A percentile compares a stretch with the other conserved stretches of the same genome.
Conservation (phyloP, 2,888 invertebrate species). For the Drosophila colorata region DNA sequence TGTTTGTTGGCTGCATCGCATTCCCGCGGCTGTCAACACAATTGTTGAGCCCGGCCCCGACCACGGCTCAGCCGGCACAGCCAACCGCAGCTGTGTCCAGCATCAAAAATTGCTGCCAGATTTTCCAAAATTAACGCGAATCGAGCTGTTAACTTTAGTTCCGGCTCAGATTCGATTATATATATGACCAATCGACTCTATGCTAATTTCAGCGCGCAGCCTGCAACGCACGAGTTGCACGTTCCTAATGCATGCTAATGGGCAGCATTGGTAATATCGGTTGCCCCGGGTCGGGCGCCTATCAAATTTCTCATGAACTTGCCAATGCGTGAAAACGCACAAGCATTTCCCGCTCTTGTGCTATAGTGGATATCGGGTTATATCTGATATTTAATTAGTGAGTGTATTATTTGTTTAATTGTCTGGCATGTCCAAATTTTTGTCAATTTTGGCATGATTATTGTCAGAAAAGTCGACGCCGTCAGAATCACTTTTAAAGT, state of each 20-base stretch:
- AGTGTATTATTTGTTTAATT: too few species aligned
- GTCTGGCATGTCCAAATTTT: too few species aligned
- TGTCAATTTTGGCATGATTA: too few species aligned
- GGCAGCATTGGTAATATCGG: neutral
- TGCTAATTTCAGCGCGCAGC: neutral
- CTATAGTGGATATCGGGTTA: too few species aligned
- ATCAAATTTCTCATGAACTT: neutral
- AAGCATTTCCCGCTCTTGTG: too few species aligned
- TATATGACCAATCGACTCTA: conserved; percentile 15
- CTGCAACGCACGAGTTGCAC: neutral
- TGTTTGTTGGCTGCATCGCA: conserved; percentile 77
- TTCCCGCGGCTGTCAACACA: conserved; percentile 76
- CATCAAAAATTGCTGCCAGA: conserved; percentile 59
- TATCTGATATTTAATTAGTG: too few species aligned
- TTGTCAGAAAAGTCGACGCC: too few species aligned
- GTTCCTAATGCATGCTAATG: neutral
- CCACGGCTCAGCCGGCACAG: conserved; percentile 6
- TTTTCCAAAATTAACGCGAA: conserved; percentile 70
- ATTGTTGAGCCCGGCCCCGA: conserved; percentile 48
- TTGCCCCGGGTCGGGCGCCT: neutral
- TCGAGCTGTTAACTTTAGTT: conserved; percentile 62
- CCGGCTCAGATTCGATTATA: conserved; percentile 52
- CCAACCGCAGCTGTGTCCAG: conserved; percentile 30
- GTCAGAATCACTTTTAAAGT: too few species aligned
- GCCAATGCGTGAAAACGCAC: neutral